A percentile compares a stretch with the other conserved stretches of the same genome.
Evolutionary conservation across 2,888 invertebrate genomes (phyloP).

Genomic region (Mactromeris polynyma): DNA sequence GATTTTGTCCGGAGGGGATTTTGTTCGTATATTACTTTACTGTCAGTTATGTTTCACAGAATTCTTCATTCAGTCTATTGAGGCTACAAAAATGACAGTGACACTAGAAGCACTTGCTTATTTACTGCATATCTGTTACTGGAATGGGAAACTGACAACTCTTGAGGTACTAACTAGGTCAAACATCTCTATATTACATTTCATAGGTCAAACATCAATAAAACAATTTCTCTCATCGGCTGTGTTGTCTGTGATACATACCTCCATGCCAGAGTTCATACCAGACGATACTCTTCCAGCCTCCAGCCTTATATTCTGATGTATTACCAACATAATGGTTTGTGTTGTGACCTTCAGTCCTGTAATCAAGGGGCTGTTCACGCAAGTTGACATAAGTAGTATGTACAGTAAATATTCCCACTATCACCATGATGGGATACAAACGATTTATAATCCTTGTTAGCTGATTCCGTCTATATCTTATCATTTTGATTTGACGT

Average conservation of each 20-base stretch:
- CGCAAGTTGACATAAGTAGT: not conserved
- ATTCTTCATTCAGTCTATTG: too few species aligned
- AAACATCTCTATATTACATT: too few species aligned
- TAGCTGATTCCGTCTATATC: not conserved
- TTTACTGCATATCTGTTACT: too few species aligned
- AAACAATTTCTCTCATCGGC: too few species aligned
- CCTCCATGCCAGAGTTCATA: constrained; percentile 53
- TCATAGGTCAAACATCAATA: too few species aligned
- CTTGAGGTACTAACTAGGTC: too few species aligned
- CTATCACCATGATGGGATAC: constrained; percentile 7
- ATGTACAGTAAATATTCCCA: constrained; percentile 1
- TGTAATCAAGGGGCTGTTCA: not conserved
- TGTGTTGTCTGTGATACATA: not conserved
- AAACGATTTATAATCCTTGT: not conserved
- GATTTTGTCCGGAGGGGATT: too few species aligned
- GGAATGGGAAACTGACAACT: too few species aligned
- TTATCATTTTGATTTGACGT: not conserved
- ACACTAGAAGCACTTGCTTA: too few species aligned
- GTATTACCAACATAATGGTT: not conserved
- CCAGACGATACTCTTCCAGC: constrained; percentile 48
- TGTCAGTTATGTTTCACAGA: too few species aligned
- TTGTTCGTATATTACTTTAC: too few species aligned
- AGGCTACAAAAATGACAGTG: too few species aligned
- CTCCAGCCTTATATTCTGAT: not conserved
- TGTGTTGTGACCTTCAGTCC: not conserved